Conservation (phyloP, 2,113 vertebrate genomes). For the Holacanthus passer region DNA sequence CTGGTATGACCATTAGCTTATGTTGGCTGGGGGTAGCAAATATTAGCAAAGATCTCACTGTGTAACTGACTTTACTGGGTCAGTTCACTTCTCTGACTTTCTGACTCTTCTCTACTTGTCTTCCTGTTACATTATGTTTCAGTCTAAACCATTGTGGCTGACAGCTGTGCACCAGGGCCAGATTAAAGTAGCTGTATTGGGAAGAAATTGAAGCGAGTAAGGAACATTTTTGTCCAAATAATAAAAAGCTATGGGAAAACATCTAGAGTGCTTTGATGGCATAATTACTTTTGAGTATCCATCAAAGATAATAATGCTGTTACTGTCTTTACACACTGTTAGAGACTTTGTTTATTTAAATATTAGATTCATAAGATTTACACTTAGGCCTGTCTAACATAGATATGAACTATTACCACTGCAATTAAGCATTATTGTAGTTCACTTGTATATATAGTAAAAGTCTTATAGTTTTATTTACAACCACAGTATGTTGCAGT, state of each 20-base stretch:
- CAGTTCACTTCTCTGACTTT: neutral
- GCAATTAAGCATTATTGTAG: neutral
- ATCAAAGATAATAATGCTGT: neutral
- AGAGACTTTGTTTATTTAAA: neutral
- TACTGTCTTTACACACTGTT: neutral
- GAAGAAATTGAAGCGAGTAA: neutral
- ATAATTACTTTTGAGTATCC: neutral
- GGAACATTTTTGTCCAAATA: neutral
- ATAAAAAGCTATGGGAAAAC: neutral
- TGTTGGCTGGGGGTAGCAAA: neutral
- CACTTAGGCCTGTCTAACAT: neutral
- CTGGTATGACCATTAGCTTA: neutral
- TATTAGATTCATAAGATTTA: neutral
- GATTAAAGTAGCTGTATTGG: neutral
- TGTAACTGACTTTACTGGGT: neutral
- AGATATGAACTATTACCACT: neutral
- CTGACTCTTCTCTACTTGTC: neutral
- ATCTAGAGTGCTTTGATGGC: neutral
- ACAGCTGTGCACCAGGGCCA: neutral
- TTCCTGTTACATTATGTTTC: neutral
- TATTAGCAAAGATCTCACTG: neutral
- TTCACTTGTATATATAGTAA: too few species aligned
- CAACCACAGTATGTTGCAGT: neutral
- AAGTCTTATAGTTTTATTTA: slow-evolving; percentile 9
- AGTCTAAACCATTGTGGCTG: neutral